These are phyloP conservation scores for Aythya baeri DNA, from an alignment of 2,113 vertebrate genomes.

Conservation along the genomic window DNA sequence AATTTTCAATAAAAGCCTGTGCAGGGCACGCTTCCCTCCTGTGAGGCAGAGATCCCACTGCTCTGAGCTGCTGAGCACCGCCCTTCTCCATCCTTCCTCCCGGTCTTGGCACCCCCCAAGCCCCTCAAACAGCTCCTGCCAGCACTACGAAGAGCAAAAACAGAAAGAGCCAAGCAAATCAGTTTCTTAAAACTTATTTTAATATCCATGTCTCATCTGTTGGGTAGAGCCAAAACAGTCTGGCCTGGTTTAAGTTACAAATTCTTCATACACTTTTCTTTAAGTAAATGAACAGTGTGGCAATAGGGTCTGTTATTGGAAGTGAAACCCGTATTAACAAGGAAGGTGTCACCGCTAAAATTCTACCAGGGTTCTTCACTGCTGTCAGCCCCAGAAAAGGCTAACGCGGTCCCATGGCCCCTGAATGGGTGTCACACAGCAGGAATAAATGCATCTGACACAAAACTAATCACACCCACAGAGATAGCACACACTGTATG, in stretches of 20 bases:
- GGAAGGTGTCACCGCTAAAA: slow-evolving; percentile 43
- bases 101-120: not conserved
- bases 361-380: slow-evolving; percentile 42
- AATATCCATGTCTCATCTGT: slow-evolving; percentile 76
- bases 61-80: not conserved
- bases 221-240: slow-evolving; percentile 77
- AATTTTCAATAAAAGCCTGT: not conserved
- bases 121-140: not conserved
- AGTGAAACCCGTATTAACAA: slow-evolving; percentile 79
- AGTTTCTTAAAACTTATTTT: slow-evolving; percentile 82
- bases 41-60: not conserved
- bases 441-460: slow-evolving; percentile 45
- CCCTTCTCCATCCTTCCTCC: not conserved
- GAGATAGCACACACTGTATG: slow-evolving; percentile 8
- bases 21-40: rapidly evolving
- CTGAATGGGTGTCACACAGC: not conserved
- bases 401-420: not conserved
- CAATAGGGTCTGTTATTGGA: slow-evolving; percentile 69
- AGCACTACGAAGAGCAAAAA: slow-evolving; percentile 12
- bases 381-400: not conserved
- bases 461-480: slow-evolving; percentile 27
- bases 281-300: slow-evolving; percentile 78
- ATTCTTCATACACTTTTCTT: slow-evolving; percentile 76
- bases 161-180: slow-evolving; percentile 61
- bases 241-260: slow-evolving; percentile 79